Evolutionary conservation across 2,888 invertebrate genomes (phyloP), one percentile per base, ranked within the genome.

Genomic region (Coecobrya sp.): DNA sequence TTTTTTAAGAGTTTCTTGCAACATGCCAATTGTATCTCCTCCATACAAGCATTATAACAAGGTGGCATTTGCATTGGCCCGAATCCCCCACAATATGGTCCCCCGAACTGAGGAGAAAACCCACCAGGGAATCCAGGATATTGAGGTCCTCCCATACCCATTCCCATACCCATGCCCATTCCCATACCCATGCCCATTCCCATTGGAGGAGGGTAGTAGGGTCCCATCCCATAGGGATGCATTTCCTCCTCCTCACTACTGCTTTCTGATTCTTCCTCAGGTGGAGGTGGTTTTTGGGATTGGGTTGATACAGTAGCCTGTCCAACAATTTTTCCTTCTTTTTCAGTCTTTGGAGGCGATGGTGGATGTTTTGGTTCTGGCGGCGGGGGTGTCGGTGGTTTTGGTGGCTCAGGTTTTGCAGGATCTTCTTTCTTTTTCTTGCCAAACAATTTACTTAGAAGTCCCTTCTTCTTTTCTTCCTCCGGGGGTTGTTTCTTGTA

Each of bases 71-170:
- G 89, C 52, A 65, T 68, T 1, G 89, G 81, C 8, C 89, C 89
- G 16, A 82, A 89, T 3, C 89, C 89, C 1, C 19, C 10, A 16
- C 70, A 42, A 52, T 82, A 89, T 11, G 68, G 30, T 68, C 55
- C 45, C 70, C 68, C 68, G 19, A 76, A 49, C 11, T n/a, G 45
- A 0, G 87, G 79, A 7, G 62, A 30, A 70, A 70, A 89, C 10
- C 89, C 89, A n/a, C 82, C 89, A 10, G 89, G 89, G 55, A 89
- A 82, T 82, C 89, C 89, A 22, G 89, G 81, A 55, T 70, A 81
- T 55, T 87, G 86, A 10, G 62, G 8, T 49, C 27, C 59, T 22
- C 22, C 19, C n/a, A n/a, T 27, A 27, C 13, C 13, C 68, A 65
- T 68, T n/a, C n/a, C n/a, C n/a, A n/a, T n/a, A n/a, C n/a, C n/a